Evolutionary conservation across 2,113 vertebrate species (phyloP).

Genomic region (Chloroceryle aenea): DNA sequence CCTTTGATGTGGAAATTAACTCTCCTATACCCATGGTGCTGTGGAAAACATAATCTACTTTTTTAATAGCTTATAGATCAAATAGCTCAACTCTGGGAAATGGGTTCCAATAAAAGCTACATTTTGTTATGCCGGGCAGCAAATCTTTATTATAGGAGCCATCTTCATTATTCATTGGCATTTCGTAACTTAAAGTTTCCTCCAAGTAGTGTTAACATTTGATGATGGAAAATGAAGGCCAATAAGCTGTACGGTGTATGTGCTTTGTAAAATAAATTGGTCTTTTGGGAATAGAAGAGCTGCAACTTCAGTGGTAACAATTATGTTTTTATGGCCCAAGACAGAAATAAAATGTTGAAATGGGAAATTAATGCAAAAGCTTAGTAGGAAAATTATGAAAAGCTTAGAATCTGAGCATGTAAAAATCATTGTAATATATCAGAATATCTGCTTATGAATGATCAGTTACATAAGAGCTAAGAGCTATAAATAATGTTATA

Average conservation of each 20-base stretch:
- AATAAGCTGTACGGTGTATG: neutral
- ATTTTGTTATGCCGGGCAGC: slow-evolving; percentile 2
- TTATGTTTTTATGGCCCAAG: slow-evolving; percentile 58
- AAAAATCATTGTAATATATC: neutral
- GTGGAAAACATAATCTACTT: neutral
- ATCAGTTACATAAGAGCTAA: neutral
- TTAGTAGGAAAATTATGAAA: slow-evolving; percentile 25
- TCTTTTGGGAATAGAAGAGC: slow-evolving; percentile 12
- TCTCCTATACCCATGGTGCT: neutral
- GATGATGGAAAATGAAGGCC: slow-evolving; percentile 45
- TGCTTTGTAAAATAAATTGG: slow-evolving; percentile 29
- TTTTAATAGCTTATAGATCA: slow-evolving; percentile 12
- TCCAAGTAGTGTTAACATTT: slow-evolving; percentile 47
- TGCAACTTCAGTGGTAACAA: slow-evolving; percentile 31
- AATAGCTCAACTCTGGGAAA: neutral
- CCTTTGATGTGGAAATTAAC: slow-evolving; percentile 4
- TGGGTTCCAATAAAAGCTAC: neutral
- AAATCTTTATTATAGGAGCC: slow-evolving; percentile 1
- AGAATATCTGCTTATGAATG: neutral
- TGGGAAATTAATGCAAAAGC: slow-evolving; percentile 47
- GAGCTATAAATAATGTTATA: neutral
- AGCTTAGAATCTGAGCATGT: neutral
- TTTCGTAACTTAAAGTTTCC: slow-evolving; percentile 50
- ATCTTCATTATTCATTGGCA: slow-evolving; percentile 40
- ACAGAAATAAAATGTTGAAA: slow-evolving; percentile 56